Evolutionary conservation across 1,140 invertebrate species (phyloP), one percentile per base, ranked within the genome.

Genomic region (Palaemon carinicauda): DNA sequence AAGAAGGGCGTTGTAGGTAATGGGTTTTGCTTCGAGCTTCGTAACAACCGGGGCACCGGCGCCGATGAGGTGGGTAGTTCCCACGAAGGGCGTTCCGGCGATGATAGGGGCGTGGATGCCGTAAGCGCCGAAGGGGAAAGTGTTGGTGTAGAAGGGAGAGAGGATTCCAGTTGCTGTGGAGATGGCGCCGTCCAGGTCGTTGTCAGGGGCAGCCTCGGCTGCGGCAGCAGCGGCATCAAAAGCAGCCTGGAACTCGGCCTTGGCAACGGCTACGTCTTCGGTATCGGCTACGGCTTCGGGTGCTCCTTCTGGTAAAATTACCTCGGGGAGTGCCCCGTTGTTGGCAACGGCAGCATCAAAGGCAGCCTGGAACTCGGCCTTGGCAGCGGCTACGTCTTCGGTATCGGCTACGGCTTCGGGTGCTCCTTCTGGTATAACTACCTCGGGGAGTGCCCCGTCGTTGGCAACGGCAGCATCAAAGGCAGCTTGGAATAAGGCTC

Each of bases 161-260:
- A 41, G 41, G 41, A 41, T 41, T 41, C 41, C 65, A 31, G 65
- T 69, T 19, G 65, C 65, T 69, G 21, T 31, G 65, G 65, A 31
- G 5, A 41, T 41, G 41, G 41, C 41, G 41, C 41, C 41, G 12
- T 41, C 41, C 41, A 41, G 41, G 41, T 50, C 87, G 60, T 77
- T 87, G 75, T 87, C 88, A 27, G 88, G 79, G 41, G 78, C 88
- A 56, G 88, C 88, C 54, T 89, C 87, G 1, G 79, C 87, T 79
- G 69, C 65, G 65, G 65, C 65, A 31, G 65, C 65, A 21, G 65
- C 65, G 65, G 65, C 65, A 17, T 69, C 65, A 88, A 52, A 88
- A 33, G 19, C 81, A 50, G 86, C 31, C 51, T 69, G 24, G 82
- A 89, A 89, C 73, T 89, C 81, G 33, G 69, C 87, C 71, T 79